Conservation (phyloP, 1,140 invertebrate species). For the Dendroctonus valens region DNA sequence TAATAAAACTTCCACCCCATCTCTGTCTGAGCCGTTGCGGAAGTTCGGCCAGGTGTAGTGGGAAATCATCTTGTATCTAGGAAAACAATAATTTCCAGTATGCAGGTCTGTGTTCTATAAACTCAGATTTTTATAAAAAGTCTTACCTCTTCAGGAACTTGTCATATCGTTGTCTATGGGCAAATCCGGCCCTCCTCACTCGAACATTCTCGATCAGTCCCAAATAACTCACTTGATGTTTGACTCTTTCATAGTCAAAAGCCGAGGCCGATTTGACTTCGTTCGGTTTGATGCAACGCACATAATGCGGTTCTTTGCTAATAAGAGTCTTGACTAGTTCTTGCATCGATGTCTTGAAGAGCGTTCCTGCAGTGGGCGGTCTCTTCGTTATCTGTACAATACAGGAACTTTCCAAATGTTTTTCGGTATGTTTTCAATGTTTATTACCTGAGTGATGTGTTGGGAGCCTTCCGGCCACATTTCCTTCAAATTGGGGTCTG, state of each 20-base stretch:
- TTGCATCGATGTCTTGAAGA: constrained; percentile 94
- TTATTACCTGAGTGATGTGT: constrained; percentile 76
- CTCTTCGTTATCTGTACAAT: constrained; percentile 80
- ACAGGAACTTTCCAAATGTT: not conserved
- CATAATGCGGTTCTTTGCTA: constrained; percentile 93
- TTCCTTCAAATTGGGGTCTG: constrained; percentile 69
- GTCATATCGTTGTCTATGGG: constrained; percentile 86
- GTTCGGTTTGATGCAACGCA: constrained; percentile 95
- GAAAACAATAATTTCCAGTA: constrained; percentile 40
- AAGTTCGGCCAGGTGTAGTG: constrained; percentile 95
- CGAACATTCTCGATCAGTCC: constrained; percentile 91
- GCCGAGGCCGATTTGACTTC: constrained; percentile 82
- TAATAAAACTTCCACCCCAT: constrained; percentile 82
- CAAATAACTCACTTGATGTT: constrained; percentile 89
- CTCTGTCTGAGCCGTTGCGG: constrained; percentile 69
- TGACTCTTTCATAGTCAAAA: constrained; percentile 77
- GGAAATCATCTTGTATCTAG: constrained; percentile 94
- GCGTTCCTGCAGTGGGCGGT: constrained; percentile 86
- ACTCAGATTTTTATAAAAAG: too few species aligned
- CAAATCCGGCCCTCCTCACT: constrained; percentile 91
- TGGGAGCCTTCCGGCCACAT: constrained; percentile 97
- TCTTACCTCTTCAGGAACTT: constrained; percentile 74
- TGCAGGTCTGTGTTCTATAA: too few species aligned
- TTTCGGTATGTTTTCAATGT: not conserved
- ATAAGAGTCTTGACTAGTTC: constrained; percentile 84